phyloP scores from a whole-genome alignment of 2,113 vertebrate species.

The Neolamprologus kungweensis region DNA sequence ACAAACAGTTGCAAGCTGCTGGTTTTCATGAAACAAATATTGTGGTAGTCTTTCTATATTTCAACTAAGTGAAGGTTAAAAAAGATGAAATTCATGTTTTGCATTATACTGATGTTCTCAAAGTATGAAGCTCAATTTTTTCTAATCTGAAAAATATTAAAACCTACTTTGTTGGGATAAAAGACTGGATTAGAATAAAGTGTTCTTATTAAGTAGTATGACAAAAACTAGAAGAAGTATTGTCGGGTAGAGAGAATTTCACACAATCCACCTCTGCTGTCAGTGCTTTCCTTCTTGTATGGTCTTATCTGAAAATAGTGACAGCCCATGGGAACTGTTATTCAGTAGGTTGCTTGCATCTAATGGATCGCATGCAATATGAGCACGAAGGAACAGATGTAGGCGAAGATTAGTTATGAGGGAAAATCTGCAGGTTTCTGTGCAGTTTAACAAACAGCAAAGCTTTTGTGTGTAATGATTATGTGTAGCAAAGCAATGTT shows the following conservation, averaged over 20 bases:
- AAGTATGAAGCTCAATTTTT: not conserved
- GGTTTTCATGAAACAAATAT: not conserved
- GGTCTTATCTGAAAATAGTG: not conserved
- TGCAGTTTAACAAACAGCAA: not conserved
- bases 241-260: not conserved
- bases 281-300: not conserved
- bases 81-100: not conserved
- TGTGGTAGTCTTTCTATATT: not conserved
- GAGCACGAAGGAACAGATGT: not conserved
- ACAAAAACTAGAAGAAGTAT: no score
- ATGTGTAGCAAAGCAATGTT: not conserved
- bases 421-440: conserved; percentile 19
- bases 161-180: not conserved
- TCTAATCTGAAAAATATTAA: not conserved
- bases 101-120: not conserved
- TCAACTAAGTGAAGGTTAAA: not conserved
- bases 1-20: no score
- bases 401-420: conserved; percentile 8
- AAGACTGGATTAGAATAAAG: not conserved
- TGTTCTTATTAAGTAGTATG: not conserved
- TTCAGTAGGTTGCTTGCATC: conserved; percentile 26
- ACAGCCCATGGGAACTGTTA: conserved; percentile 8
- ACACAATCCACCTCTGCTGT: not conserved
- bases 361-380: conserved; percentile 40
- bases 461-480: not conserved